Evolutionary conservation across 2,888 invertebrate species (phyloP), one percentile per base, ranked within the genome.

Genomic region (Tiphia femorata): DNA sequence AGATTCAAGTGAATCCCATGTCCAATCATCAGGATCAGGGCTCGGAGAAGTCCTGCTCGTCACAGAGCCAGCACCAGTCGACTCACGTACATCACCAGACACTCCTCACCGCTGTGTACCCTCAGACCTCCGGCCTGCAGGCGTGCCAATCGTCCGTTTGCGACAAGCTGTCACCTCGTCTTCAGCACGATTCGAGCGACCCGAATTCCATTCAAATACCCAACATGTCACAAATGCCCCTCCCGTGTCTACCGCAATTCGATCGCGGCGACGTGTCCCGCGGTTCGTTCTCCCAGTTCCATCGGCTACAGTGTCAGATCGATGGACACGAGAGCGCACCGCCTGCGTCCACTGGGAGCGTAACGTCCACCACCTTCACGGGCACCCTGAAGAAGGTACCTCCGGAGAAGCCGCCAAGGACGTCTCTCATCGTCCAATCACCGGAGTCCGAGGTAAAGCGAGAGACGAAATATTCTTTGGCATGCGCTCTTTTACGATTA

Each of bases 371-470:
- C 3, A 72, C 70, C 46, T 76, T 81, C 51, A 77, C 80, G 7
- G 82, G 82, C 2, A 82, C 82, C 0, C 54, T 83, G 60, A 83
- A 82, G 70, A 83, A 82, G 52, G 76, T 83, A 21, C 82, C 83
- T 10, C 83, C 83, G 6, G 83, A 83, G 64, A 83, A 83, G 58
- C 83, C 83, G 35, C 83, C 83, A 16, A 76, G 83, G 55, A 81
- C 82, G 1, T 82, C 82, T 2, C 74, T 82, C 48, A 82, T 80
- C 70, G 71, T 79, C 53, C 82, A 82, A 52, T 81, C 81, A 23
- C 81, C 82, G 20, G 83, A 83, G 49, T 65, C 77, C 19, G 83
- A 83, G 82, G 83, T 83, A 81, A 81, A 61, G n/a, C 27, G 25
- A 30, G 14, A 17, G 12, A 48, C 27, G 6, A 35, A 6, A 6